Conservation (phyloP, 2,113 vertebrate species). For the Pachypanchax playfairii region DNA sequence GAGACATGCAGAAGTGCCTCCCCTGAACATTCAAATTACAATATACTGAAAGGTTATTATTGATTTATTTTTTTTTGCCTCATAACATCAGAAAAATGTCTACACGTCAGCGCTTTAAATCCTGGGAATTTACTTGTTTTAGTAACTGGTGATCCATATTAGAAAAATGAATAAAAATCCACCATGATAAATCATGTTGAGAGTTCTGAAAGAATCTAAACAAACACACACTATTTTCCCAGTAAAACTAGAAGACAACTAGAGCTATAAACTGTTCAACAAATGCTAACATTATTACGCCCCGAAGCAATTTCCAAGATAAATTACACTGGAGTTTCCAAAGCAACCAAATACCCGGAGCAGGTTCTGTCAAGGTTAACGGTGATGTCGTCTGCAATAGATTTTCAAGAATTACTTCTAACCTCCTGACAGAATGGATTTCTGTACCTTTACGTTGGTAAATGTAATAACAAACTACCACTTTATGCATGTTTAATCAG, state of each 20-base stretch:
- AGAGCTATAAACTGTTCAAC: background rate
- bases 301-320: background rate
- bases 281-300: background rate
- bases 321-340: slow-evolving; percentile 25
- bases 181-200: too few species aligned
- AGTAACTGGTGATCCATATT: background rate
- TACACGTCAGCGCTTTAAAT: background rate
- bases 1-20: background rate
- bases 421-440: background rate
- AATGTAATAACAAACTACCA: background rate
- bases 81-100: background rate
- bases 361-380: slow-evolving; percentile 17
- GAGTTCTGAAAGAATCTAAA: too few species aligned
- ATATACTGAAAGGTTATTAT: background rate
- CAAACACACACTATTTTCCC: background rate
- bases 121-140: background rate
- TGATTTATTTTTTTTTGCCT: slow-evolving; percentile 5
- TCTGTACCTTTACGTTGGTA: background rate
- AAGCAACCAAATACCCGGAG: slow-evolving; percentile 20
- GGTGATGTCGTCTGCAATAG: background rate
- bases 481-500: background rate
- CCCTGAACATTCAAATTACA: background rate
- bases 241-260: background rate
- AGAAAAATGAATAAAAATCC: too few species aligned
- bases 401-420: slow-evolving; percentile 11